These are phyloP conservation scores for Otocyon megalotis DNA, from an alignment of 2,113 vertebrate species.

Conservation along the genomic window DNA sequence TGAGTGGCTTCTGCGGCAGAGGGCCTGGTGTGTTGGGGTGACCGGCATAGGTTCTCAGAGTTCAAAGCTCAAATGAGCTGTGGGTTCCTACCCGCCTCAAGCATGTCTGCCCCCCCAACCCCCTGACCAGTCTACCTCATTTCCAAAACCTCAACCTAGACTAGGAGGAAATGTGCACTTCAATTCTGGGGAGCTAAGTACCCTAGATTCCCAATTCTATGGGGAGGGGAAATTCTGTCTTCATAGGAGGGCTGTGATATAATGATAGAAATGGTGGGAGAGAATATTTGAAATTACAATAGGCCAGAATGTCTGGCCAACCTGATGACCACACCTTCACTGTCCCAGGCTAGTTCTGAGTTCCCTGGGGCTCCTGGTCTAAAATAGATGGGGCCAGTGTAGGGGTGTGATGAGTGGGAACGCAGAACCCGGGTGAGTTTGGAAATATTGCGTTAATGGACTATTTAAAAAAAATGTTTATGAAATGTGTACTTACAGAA, in stretches of 20 bases:
- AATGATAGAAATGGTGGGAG: background rate
- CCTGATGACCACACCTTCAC: background rate
- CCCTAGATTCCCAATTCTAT: background rate
- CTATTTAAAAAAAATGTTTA: background rate
- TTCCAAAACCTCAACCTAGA: background rate
- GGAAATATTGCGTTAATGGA: background rate
- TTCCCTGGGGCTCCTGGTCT: background rate
- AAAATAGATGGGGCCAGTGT: background rate
- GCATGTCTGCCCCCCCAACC: accelerated
- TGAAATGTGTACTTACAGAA: constrained; percentile 86
- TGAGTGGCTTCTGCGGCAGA: background rate
- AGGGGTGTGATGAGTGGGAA: background rate
- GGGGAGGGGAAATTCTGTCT: background rate
- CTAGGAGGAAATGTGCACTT: background rate
- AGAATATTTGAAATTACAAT: background rate
- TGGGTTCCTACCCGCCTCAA: background rate
- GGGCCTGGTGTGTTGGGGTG: background rate
- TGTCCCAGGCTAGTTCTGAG: background rate
- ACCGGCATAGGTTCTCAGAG: background rate
- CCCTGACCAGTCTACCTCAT: background rate
- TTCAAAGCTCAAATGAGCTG: background rate
- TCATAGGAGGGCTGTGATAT: background rate
- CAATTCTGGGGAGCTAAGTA: too few relatives aligned
- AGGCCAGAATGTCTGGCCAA: background rate
- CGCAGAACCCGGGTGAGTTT: background rate